Base-by-base conservation (phyloP, 2,113 vertebrate species). In the Rattus rattus region DNA sequence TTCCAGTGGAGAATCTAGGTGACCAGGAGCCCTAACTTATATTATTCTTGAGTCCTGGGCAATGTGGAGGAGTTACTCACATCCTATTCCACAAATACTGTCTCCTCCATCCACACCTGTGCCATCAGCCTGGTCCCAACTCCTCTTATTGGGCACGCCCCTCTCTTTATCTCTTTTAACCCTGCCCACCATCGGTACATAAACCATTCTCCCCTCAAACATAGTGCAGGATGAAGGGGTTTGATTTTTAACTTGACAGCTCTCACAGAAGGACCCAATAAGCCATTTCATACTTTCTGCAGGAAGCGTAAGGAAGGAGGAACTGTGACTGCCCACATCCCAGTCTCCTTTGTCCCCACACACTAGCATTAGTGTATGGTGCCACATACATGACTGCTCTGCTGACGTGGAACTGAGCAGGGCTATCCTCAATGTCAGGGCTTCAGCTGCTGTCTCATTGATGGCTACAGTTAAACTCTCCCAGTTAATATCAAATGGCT, bases 191-290 rank as follows among this genome's bases (percentile, higher is more conserved):
- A 75, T 2, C 43, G 0, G 8, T 17, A 28, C 33, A 70, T 10
- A 72, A 1, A 49, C 39, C 93, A 89, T 89, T 47, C 26, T 84
- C 28, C 75, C 43, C 16, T 88, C 65, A 61, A 39, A 2, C 1
- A 5, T 65, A 90, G 19, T 13, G 52, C 19, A 7, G 52, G 85
- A 93, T 26, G 9, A 28, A 26, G 17, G 24, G 9, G 24, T 26
- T 56, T 79, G 6, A 52, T 65, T 33, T 30, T 65, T 7, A 75
- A 28, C 4, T 56, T 67, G 28, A 63, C 4, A 36, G 33, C 36
- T 79, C 87, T 92, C 83, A 92, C 73, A 83, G 20, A 89, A 87
- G 61, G 73, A 59, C 26, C 52, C 20, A 52, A 59, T 39, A 12
- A 14, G 36, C n/a, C 4, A n/a, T 0, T 47, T 9, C 9, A 9